These are phyloP conservation scores for Enteromius radiatus DNA, from an alignment of 2,797 vertebrate species.

Conservation along the genomic window DNA sequence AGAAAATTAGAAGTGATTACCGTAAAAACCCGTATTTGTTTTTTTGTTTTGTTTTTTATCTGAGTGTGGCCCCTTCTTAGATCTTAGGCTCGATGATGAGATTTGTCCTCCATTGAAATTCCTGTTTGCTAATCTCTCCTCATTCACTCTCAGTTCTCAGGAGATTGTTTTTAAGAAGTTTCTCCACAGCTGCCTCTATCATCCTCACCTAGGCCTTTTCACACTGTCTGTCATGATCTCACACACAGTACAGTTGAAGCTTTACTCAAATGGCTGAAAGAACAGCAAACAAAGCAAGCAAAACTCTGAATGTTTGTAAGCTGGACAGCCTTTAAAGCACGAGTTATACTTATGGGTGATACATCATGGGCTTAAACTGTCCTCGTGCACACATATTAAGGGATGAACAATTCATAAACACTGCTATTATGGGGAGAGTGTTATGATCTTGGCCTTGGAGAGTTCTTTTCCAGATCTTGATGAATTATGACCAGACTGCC, in stretches of 20 bases:
- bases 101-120: slow-evolving; percentile 56
- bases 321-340: neutral
- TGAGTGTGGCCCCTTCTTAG: slow-evolving; percentile 45
- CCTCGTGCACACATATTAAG: slow-evolving; percentile 48
- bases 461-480: slow-evolving; percentile 56
- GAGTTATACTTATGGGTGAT: slow-evolving; percentile 42
- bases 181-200: slow-evolving; percentile 38
- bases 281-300: slow-evolving; percentile 17
- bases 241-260: slow-evolving; percentile 7
- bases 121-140: slow-evolving; percentile 65
- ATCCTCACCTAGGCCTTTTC: slow-evolving; percentile 32
- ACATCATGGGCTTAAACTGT: slow-evolving; percentile 46
- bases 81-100: slow-evolving; percentile 61
- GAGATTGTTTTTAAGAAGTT: slow-evolving; percentile 30
- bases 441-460: slow-evolving; percentile 58
- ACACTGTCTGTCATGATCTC: neutral
- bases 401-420: slow-evolving; percentile 67
- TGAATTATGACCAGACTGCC: slow-evolving; percentile 65
- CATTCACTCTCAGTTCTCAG: slow-evolving; percentile 49
- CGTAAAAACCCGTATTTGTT: slow-evolving; percentile 60
- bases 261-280: neutral
- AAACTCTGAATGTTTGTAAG: slow-evolving; percentile 5
- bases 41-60: slow-evolving; percentile 24
- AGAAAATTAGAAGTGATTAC: slow-evolving; percentile 64
- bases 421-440: slow-evolving; percentile 58